Evolutionary conservation across 2,113 vertebrate genomes (phyloP), one percentile per base, ranked within the genome.

Genomic region (Platichthys flesus): DNA sequence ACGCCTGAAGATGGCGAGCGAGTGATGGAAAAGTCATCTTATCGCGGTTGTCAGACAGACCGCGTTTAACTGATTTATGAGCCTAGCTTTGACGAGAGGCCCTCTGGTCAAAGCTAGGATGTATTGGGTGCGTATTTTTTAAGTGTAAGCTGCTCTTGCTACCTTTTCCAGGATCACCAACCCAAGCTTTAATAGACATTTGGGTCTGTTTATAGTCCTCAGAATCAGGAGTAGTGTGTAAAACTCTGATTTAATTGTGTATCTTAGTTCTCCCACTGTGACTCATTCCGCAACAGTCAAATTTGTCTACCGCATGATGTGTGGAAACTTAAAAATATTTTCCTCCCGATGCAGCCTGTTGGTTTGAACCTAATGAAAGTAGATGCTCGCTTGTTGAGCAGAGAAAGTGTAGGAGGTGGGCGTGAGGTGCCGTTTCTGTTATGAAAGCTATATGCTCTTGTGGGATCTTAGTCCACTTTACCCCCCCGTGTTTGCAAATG

Each of bases 331-430:
- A 20, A 0, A 4, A 16, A 59, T 28, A 16, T 51, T 68, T 77
- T 69, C 24, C 42, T 4, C 67, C 21, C 16, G 31, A 18, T 74
- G 35, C 55, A 68, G 13, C 45, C 20, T 70, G 54, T 59, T 78
- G 1, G 77, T 83, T 57, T 74, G 40, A 75, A 45, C 18, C 42
- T 35, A 28, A 61, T 24, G 8, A 56, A 59, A 52, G 31, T 31
- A 31, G 45, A 35, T 49, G 1, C 4, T 1, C 24, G 49, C 51
- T 21, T 15, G 3, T 55, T 23, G 15, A 20, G 3, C 16, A 56
- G n/a, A 45, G 57, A 59, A 37, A 3, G 24, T 7, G 26, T 23
- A 16, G 14, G 28, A 20, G 13, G 15, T 13, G 10, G 3, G 31
- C 9, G 35, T 9, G n/a, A 23, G 13, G 2, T 6, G 68, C 0